phyloP scores from a whole-genome alignment of 1,140 invertebrate species.

The Panagrolaimus sp. region DNA sequence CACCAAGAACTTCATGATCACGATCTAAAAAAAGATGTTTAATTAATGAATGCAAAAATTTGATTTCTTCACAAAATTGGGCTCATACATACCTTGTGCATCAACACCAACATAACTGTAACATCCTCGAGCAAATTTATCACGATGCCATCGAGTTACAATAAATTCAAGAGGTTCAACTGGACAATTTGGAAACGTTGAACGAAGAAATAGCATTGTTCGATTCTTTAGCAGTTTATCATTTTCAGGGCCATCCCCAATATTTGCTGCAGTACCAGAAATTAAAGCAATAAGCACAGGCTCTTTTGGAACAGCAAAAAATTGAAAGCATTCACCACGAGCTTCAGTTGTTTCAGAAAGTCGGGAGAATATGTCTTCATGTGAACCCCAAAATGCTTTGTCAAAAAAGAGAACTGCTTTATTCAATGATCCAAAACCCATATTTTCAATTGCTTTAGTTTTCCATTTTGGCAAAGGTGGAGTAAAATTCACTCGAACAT shows the following conservation, averaged over 20 bases:
- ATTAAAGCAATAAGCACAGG: conserved; percentile 33
- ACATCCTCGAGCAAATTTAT: conserved; percentile 30
- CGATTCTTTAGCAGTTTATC: conserved; percentile 12
- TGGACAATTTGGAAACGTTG: conserved; percentile 24
- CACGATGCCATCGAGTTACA: conserved; percentile 36
- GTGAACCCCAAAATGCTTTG: conserved; percentile 34
- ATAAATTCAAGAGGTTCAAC: conserved; percentile 21
- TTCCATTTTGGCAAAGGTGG: conserved; percentile 38
- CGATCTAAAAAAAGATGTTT: conserved; percentile 65
- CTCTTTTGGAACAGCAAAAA: conserved; percentile 30
- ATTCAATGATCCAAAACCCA: conserved; percentile 35
- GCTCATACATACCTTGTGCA: conserved; percentile 28
- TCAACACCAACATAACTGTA: conserved; percentile 36
- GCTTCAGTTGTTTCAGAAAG: conserved; percentile 38
- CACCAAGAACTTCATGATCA: conserved; percentile 89
- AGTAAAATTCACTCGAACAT: conserved; percentile 25
- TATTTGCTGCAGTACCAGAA: conserved; percentile 30
- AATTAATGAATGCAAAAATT: neutral
- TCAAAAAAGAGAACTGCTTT: conserved; percentile 36
- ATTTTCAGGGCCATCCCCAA: conserved; percentile 15
- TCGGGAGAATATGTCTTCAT: conserved; percentile 23
- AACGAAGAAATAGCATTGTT: neutral
- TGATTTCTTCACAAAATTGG: no score
- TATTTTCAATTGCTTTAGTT: conserved; percentile 30
- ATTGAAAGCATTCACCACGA: conserved; percentile 39